Conservation (phyloP, 2,113 vertebrate genomes). For the Paedocypris sp. region DNA sequence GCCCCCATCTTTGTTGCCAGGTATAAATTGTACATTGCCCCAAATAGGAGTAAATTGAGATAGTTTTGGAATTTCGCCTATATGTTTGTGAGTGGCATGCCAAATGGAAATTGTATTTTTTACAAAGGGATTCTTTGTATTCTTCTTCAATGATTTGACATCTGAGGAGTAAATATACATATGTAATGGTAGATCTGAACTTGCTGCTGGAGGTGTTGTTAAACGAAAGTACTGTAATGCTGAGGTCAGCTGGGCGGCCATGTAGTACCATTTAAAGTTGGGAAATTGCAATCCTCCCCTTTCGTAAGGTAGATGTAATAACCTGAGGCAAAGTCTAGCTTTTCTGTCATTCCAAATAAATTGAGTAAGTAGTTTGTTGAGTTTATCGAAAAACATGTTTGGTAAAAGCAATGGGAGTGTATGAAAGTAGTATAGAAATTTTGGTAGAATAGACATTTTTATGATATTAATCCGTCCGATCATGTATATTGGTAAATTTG, state of each 20-base stretch:
- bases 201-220: not conserved
- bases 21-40: conserved; percentile 16
- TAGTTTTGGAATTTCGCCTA: not conserved
- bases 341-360: conserved; percentile 25
- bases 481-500: conserved; percentile 18
- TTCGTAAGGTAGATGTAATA: conserved; percentile 21
- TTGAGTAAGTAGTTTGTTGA: conserved; percentile 1
- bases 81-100: conserved; percentile 9
- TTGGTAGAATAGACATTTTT: conserved; percentile 10
- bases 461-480: conserved; percentile 21
- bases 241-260: conserved; percentile 12
- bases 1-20: conserved; percentile 6
- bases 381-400: not conserved
- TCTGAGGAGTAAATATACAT: conserved; percentile 16
- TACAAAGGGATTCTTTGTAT: conserved; percentile 9
- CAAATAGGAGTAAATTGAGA: conserved; percentile 17
- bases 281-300: conserved; percentile 15
- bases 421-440: conserved; percentile 21
- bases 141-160: conserved; percentile 4
- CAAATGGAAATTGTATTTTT: conserved; percentile 17
- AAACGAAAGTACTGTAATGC: conserved; percentile 1
- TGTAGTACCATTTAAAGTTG: conserved; percentile 21
- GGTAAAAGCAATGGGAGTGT: conserved; percentile 14
- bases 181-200: conserved; percentile 12
- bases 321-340: conserved; percentile 8